Conservation (phyloP, 2,797 vertebrate genomes). For the Eulemur rubriventer region DNA sequence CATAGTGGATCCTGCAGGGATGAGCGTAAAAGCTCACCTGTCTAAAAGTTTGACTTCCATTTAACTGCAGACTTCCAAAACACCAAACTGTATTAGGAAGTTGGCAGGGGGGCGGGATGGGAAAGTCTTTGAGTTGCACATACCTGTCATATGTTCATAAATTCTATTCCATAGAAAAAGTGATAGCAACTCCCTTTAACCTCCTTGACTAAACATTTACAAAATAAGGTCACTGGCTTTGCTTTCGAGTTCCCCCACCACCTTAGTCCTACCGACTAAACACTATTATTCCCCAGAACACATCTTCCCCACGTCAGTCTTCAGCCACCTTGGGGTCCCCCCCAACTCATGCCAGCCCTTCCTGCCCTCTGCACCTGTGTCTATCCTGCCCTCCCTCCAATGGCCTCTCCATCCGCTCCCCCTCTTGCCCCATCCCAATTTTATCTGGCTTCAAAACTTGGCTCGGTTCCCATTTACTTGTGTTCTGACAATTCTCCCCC, state of each 20-base stretch:
- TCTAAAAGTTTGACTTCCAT: neutral
- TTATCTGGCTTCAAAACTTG: neutral
- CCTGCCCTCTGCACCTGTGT: neutral
- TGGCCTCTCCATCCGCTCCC: neutral
- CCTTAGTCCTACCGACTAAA: neutral
- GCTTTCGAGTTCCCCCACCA: neutral
- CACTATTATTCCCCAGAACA: neutral
- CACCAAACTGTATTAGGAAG: neutral
- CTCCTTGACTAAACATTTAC: neutral
- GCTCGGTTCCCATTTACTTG: neutral
- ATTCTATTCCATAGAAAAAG: neutral
- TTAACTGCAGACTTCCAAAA: neutral
- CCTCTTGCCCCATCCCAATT: neutral
- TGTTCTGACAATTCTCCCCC: neutral
- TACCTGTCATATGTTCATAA: neutral
- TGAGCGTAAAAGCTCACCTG: neutral
- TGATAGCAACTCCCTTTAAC: neutral
- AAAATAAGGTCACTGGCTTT: neutral
- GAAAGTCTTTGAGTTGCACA: neutral
- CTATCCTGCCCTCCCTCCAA: neutral
- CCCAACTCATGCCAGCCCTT: no score
- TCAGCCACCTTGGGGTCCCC: accelerated
- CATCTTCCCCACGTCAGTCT: neutral
- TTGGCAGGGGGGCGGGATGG: accelerated
- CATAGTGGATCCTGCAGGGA: no score